Evolutionary conservation across 1,140 invertebrate species (phyloP), one percentile per base, ranked within the genome.

Genomic region (Thaumatotibia leucotreta): DNA sequence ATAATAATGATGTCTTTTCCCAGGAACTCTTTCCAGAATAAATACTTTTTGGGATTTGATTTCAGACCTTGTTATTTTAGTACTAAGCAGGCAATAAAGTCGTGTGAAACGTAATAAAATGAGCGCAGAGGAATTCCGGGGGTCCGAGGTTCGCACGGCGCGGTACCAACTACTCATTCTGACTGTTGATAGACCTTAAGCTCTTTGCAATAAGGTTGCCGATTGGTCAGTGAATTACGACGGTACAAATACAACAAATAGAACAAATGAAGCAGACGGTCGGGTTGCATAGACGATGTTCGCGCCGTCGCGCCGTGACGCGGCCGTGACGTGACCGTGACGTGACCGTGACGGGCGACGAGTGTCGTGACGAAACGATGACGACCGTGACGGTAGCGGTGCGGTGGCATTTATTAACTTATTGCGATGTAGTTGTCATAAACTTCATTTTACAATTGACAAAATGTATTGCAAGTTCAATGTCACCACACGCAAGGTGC

Each of bases 31-130:
- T 4, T 14, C 35, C 35, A 39, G n/a, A 39, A 39, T n/a, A 39
- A n/a, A n/a, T n/a, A n/a, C 14, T 39, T 39, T n/a, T n/a, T n/a
- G 14, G 35, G n/a, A 14, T 39, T 39, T 39, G 35, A 39, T 5
- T 39, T 4, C n/a, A n/a, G 35, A n/a, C n/a, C 33, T 39, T 39
- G n/a, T 39, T 39, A 39, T 39, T 39, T 39, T 39, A 39, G 35
- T 14, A 39, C 4, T 39, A 39, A 39, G 35, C 35, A 14, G 35
- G 35, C 35, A 17, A 39, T 39, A 24, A 24, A 54, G 8, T 24
- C 50, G 50, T 54, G 50, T 54, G 50, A 54, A 54, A 54, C 23
- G 11, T 54, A 24, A 24, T n/a, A 22, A 54, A 54, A n/a, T n/a
- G 33, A 9, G 3, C 3, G 33, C 9, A 54, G 22, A 9, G 22